Evolutionary conservation across 2,888 invertebrate genomes (phyloP), one percentile per base, ranked within the genome.

Genomic region (Leptarthrus brevirostris): DNA sequence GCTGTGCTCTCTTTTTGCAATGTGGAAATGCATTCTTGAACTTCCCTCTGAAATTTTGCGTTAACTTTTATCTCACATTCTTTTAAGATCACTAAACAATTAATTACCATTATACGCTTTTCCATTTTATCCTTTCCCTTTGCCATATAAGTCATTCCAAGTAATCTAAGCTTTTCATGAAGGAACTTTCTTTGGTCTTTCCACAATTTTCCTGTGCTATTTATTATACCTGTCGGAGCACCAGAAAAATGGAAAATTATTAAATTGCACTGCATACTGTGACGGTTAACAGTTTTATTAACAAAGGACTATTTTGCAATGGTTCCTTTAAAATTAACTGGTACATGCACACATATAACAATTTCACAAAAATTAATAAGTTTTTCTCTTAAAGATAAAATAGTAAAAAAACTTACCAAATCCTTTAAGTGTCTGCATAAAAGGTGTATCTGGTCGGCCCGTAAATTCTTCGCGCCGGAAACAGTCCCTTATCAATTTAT

Each of bases 141-240:
- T 69, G 93, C 93, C 86, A 93, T 89, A 83, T 92, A 92, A 74
- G 94, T 94, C 92, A 96, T 94, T 70, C 96, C 96, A 80, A 96
- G 93, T 79, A 91, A 90, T 18, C 95, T 89, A 1, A 96, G 87
- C 79, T 93, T 92, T 79, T 93, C 93, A 82, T 95, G 95, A 69
- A 96, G 87, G 86, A 96, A 96, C 77, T 92, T 89, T 74, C 96
- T 88, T 83, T 96, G 95, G 80, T 92, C 94, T 84, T 94, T 95
- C 96, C 96, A 96, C 80, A 96, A 86, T 78, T 91, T 90, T 76
- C 96, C 96, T 78, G 93, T 93, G 79, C 93, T 92, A 85, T 96
- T 96, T 81, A 96, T 90, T 79, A 96, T 92, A 79, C 96, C 96
- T 96, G 87, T 64, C 85, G 82, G 47, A 70, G n/a, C 69, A 74